A percentile compares a stretch with the other conserved stretches of the same genome.
phyloP scores from a whole-genome alignment of 2,888 invertebrate genomes.

The Hymenopus coronatus region DNA sequence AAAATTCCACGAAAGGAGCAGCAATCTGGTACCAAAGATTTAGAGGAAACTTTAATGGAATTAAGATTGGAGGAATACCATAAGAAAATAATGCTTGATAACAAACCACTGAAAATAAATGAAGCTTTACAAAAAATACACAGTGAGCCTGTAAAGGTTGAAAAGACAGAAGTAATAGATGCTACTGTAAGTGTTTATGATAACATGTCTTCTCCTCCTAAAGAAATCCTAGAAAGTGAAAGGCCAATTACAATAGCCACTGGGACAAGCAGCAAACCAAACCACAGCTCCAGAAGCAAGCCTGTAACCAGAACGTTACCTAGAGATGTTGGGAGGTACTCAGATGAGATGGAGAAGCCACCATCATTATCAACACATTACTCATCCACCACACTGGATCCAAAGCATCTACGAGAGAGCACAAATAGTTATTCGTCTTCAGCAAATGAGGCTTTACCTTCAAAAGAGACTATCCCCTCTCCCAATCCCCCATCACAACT shows the following conservation, averaged over 20 bases:
- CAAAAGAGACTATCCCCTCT: not conserved
- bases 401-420: slow-evolving; percentile 19
- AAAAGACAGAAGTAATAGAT: slow-evolving; percentile 13
- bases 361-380: not conserved
- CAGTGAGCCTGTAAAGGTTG: slow-evolving; percentile 7
- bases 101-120: slow-evolving; percentile 51
- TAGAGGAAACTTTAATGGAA: slow-evolving; percentile 58
- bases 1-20: not conserved
- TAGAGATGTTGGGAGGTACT: slow-evolving; percentile 21
- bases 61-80: slow-evolving; percentile 49
- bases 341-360: not conserved
- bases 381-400: slow-evolving; percentile 27
- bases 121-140: slow-evolving; percentile 52
- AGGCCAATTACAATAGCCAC: slow-evolving; percentile 9
- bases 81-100: slow-evolving; percentile 21
- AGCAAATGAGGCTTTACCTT: not conserved
- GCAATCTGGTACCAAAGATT: slow-evolving; percentile 47
- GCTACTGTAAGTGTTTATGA: slow-evolving; percentile 31
- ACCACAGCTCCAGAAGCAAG: not conserved
- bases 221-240: slow-evolving; percentile 20
- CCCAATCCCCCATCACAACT: not conserved
- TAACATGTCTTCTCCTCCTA: slow-evolving; percentile 32
- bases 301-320: slow-evolving; percentile 27
- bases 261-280: slow-evolving; percentile 7
- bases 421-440: not conserved